Conservation (phyloP, 2,113 vertebrate species). For the Neotoma lepida region DNA sequence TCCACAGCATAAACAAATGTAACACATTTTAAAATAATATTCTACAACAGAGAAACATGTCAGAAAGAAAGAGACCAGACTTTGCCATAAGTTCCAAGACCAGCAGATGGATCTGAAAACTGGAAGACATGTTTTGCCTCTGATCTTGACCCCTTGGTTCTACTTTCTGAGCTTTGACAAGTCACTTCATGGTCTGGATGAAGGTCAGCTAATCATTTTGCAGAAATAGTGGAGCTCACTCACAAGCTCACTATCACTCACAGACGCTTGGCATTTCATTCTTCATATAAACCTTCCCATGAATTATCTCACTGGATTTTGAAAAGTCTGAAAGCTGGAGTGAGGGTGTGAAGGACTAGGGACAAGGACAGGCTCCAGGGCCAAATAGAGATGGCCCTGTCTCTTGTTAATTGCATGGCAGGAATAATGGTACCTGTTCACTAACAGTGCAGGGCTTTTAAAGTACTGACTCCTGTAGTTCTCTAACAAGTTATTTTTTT, state of each 20-base stretch:
- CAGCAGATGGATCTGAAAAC: background rate
- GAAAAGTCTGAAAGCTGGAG: background rate
- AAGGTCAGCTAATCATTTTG: background rate
- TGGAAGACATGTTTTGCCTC: background rate
- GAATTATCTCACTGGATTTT: background rate
- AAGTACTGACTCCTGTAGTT: background rate
- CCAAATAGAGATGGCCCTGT: background rate
- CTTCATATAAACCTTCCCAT: background rate
- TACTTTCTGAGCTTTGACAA: background rate
- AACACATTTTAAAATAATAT: no score
- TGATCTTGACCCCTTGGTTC: background rate
- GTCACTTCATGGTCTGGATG: no score
- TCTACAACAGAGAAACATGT: background rate
- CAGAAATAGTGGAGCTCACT: background rate
- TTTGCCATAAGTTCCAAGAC: background rate
- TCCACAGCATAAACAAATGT: no score
- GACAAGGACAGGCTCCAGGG: background rate
- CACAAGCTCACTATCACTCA: background rate
- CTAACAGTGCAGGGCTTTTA: background rate
- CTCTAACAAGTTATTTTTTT: background rate
- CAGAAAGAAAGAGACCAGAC: background rate
- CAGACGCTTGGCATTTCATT: background rate
- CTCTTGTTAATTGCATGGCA: background rate
- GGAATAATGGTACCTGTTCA: background rate
- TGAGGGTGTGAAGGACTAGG: background rate